Evolutionary conservation across 2,888 invertebrate species (phyloP).

Genomic region (Sarcophaga caerulescens): DNA sequence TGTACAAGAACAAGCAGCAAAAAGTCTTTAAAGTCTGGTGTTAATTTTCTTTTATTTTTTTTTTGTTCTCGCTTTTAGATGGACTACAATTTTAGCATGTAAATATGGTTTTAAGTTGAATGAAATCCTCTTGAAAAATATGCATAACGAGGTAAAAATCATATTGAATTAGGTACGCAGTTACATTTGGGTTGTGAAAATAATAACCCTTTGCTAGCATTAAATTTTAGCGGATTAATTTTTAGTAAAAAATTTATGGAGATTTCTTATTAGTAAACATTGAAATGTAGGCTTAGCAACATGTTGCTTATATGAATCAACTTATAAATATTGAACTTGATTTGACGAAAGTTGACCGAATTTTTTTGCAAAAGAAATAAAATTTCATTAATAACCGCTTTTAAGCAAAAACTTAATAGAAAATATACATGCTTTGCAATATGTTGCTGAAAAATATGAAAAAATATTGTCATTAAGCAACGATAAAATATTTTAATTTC

Average conservation of each 20-base stretch:
- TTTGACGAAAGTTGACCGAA: too few species aligned
- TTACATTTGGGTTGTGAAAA: neutral
- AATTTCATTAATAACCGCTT: too few species aligned
- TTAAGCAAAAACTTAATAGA: too few species aligned
- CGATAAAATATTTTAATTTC: too few species aligned
- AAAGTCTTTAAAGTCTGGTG: neutral
- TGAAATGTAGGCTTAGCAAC: neutral
- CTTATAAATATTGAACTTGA: too few species aligned
- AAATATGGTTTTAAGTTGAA: constrained; percentile 38
- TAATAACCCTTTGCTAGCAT: neutral
- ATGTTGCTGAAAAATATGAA: neutral
- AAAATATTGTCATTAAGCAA: too few species aligned
- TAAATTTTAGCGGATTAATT: neutral
- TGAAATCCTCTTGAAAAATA: constrained; percentile 28
- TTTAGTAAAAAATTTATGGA: neutral
- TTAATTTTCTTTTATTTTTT: constrained; percentile 17
- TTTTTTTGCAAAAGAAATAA: too few species aligned
- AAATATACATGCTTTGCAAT: neutral
- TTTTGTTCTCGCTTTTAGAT: neutral
- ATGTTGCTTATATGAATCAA: neutral
- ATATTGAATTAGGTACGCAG: constrained; percentile 14
- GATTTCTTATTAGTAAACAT: neutral
- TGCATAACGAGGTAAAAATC: constrained; percentile 50
- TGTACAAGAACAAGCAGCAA: neutral
- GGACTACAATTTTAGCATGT: constrained; percentile 23